Conservation (phyloP, 2,797 vertebrate genomes). For the Dermochelys coriacea region DNA sequence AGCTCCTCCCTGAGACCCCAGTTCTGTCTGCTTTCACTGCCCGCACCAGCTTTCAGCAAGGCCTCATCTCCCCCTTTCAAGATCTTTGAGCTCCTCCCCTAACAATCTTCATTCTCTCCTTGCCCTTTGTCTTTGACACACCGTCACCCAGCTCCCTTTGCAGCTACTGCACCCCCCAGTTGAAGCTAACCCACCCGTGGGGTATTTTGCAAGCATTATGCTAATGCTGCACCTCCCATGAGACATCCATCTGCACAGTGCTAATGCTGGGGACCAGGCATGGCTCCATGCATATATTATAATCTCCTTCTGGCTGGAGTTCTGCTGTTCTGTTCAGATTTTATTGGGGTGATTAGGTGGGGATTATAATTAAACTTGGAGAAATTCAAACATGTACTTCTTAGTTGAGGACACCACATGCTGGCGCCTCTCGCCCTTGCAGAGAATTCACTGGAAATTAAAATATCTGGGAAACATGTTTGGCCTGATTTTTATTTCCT, state of each 20-base stretch:
- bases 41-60: neutral
- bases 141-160: neutral
- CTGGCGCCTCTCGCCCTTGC: neutral
- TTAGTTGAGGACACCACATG: neutral
- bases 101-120: neutral
- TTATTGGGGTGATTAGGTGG: neutral
- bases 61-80: neutral
- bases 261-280: neutral
- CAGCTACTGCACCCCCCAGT: neutral
- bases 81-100: neutral
- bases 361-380: neutral
- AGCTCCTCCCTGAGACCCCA: neutral
- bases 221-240: neutral
- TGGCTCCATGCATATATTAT: neutral
- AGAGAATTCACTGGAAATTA: neutral
- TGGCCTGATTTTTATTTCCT: neutral
- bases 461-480: neutral
- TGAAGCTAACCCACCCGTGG: too few relatives aligned
- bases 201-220: neutral
- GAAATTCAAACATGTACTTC: neutral
- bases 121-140: neutral
- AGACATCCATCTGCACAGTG: neutral
- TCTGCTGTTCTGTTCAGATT: neutral
- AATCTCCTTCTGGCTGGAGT: neutral
- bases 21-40: neutral